These are phyloP conservation scores for Aricia artaxerxes DNA, from an alignment of 2,888 invertebrate genomes.

Conservation along the genomic window DNA sequence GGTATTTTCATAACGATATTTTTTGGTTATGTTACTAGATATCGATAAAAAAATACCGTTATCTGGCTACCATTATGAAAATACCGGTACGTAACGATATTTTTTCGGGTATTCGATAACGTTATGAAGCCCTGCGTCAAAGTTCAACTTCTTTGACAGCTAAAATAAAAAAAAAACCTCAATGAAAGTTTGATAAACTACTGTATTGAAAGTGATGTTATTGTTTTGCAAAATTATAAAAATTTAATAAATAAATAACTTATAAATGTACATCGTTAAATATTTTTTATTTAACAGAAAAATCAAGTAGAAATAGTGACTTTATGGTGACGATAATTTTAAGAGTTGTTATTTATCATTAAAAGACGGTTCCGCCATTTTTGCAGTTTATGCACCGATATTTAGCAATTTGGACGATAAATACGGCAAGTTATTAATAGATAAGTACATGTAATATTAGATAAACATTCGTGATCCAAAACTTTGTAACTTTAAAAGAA, in stretches of 20 bases:
- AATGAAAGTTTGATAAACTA: not conserved
- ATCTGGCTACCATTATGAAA: too few species aligned
- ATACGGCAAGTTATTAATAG: slow-evolving; percentile 3
- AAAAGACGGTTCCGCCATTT: slow-evolving; percentile 26
- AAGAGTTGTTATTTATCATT: not conserved
- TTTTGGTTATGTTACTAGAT: too few species aligned
- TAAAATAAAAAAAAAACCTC: not conserved
- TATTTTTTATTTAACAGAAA: slow-evolving; percentile 6
- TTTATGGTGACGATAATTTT: slow-evolving; percentile 1
- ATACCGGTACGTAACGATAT: too few species aligned
- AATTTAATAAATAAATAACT: not conserved
- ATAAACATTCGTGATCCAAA: slow-evolving; percentile 38
- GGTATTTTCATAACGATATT: too few species aligned
- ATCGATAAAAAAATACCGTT: too few species aligned
- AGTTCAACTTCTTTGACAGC: too few species aligned
- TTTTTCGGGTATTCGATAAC: too few species aligned
- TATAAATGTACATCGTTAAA: not conserved
- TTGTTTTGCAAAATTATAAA: slow-evolving; percentile 26
- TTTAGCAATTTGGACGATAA: slow-evolving; percentile 37
- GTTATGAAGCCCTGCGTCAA: too few species aligned
- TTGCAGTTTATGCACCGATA: slow-evolving; percentile 35
- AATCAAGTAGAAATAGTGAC: not conserved
- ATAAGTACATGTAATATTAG: slow-evolving; percentile 37
- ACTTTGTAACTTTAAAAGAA: not conserved
- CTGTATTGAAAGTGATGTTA: slow-evolving; percentile 20